Conservation (phyloP, 53 echinoderm and acorn worm genomes). For the Crossaster papposus region DNA sequence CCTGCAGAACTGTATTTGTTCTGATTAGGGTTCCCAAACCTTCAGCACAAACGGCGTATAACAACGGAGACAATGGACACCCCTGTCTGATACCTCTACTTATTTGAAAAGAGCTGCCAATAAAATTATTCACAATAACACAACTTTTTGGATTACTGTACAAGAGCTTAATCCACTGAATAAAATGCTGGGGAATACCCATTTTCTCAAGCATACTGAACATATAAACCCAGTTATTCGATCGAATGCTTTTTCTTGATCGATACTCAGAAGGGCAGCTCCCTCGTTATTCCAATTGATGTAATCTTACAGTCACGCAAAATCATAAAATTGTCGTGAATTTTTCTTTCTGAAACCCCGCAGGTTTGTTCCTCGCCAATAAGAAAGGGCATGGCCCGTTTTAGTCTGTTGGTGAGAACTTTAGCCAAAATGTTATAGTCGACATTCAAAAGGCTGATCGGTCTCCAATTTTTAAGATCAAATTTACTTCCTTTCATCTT, state of each 20-base stretch:
- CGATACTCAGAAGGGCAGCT: background rate
- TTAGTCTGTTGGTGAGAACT: conserved; percentile 16
- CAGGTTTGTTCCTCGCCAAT: conserved; percentile 26
- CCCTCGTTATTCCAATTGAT: background rate
- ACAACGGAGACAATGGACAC: background rate
- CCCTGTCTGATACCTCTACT: conserved; percentile 10
- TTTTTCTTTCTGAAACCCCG: conserved; percentile 5
- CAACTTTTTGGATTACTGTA: background rate
- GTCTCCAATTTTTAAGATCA: conserved; percentile 28
- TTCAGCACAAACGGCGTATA: background rate
- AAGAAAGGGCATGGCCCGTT: background rate
- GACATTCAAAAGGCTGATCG: conserved; percentile 16
- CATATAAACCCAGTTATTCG: conserved; percentile 18
- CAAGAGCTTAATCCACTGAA: conserved; percentile 14
- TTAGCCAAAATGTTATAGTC: conserved; percentile 42
- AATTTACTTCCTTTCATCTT: background rate
- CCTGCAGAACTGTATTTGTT: background rate
- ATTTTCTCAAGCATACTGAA: background rate
- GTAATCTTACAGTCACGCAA: background rate
- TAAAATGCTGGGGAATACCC: background rate
- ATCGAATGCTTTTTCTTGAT: conserved; percentile 38
- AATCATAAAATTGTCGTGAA: conserved; percentile 29
- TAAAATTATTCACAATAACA: conserved; percentile 15
- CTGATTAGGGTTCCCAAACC: conserved; percentile 1
- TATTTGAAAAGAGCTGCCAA: background rate